phyloP scores from a whole-genome alignment of 2,888 invertebrate genomes.

The Hirtodrosophila cameraria region DNA sequence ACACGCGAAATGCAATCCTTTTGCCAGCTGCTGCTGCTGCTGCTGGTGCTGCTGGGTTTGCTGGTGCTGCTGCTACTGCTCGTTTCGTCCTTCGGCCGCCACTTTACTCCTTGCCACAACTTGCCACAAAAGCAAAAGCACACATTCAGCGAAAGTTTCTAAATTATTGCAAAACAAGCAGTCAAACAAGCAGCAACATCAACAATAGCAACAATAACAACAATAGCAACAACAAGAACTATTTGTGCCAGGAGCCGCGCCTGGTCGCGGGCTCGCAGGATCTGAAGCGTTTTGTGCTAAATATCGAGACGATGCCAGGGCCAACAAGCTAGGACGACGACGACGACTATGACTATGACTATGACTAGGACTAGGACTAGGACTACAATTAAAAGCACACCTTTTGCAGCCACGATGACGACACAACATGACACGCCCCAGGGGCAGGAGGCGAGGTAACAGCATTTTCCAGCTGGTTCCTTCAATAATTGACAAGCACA shows the following conservation, averaged over 20 bases:
- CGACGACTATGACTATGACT: too few relatives aligned
- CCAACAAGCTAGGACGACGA: conserved; percentile 66
- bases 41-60: not conserved
- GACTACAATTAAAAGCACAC: conserved; percentile 81
- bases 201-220: conserved; percentile 12
- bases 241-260: conserved; percentile 54
- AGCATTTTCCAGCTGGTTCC: conserved; percentile 45
- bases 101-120: conserved; percentile 17
- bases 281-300: conserved; percentile 58
- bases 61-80: conserved; percentile 1
- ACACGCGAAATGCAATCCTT: conserved; percentile 47
- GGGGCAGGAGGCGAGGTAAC: not conserved
- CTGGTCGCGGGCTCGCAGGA: conserved; percentile 37
- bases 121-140: conserved; percentile 64
- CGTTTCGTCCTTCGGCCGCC: not conserved
- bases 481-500: conserved; percentile 77
- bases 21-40: conserved; percentile 13
- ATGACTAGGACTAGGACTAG: too few relatives aligned
- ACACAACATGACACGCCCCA: conserved; percentile 1
- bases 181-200: conserved; percentile 54
- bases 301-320: conserved; percentile 61
- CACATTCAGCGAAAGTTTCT: conserved; percentile 78
- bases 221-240: conserved; percentile 36
- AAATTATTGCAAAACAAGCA: conserved; percentile 78
- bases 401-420: conserved; percentile 60